Base-by-base conservation (phyloP, 2,797 vertebrate genomes). In the Anguilla pacifica region DNA sequence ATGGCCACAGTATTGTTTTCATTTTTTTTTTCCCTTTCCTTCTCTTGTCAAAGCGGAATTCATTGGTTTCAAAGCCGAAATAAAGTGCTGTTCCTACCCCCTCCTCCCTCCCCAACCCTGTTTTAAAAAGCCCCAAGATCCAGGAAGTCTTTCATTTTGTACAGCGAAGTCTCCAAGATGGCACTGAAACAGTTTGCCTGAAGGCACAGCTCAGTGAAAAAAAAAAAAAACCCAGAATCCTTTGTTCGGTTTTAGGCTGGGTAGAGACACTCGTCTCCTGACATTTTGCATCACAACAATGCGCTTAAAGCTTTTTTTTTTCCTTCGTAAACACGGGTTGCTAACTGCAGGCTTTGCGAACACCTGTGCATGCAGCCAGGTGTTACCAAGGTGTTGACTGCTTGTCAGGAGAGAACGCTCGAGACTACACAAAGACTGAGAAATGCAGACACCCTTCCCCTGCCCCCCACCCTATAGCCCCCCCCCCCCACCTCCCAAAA, bases 1-100 rank as follows among this genome's bases (percentile, higher is more conserved):
- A 84, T 89, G 87, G 91, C 91, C 89, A 88, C 91, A 91, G 85
- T 72, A 51, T 87, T 91, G 88, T 83, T 92, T 94, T 94, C 93
- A 51, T 87, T 91, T 88, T 83, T 88, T 83, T 94, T 93, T 92
- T 49, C 83, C 86, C 89, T 88, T 87, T 84, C 88, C 85, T 90
- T 67, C n/a, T 31, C 57, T 91, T 89, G 87, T 90, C 39, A 81
- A 17, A 87, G 74, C 89, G 88, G 90, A 88, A 87, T 87, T 85
- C 89, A 90, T 93, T 86, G 91, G 90, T 92, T 89, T 67, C 85
- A 85, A 87, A 92, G 92, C 92, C 91, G 91, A 92, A 90, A 67
- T 67, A 19, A 83, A 83, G 79, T 31, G 13, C 46, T 53, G 84
- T 28, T 13, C 84, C n/a, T 49, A 9, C 83, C 39, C n/a, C 77